Base-by-base conservation (phyloP, 37 sponge, comb jelly and placozoan species). In the Petrosia ficiformis region DNA sequence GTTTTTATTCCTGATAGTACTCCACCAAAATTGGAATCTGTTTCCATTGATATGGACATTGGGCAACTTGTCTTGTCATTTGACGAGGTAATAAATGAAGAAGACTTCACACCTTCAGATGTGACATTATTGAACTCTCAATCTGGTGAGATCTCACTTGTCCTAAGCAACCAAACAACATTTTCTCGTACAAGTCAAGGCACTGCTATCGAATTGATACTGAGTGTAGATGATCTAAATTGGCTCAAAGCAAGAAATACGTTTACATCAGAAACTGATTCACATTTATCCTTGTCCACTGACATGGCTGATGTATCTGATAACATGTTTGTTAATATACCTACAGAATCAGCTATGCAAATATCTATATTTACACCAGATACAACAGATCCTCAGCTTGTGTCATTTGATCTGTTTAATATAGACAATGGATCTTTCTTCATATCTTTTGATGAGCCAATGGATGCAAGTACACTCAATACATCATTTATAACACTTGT, bases 361-460 rank as follows among this genome's bases (percentile, higher is more conserved):
- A 64, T 37, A 68, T 21, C 42, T 59, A 34, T 4, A 21, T 67
- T 38, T 21, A 67, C 44, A 42, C 34, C 3, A 44, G 65, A 38
- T 38, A 29, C 8, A 33, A 67, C 80, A 5, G 42, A 73, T 35
- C 92, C 92, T 1, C 31, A 28, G 56, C 81, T 91, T 44, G 57
- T 77, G 37, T 24, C 42, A 1, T 91, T 95, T 65, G 48, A 11
- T 5, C 58, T 75, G 0, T 81, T 91, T 54, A 87, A 91, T 82
- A 57, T 95, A 29, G 80, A 88, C 65, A 82, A 82, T 37, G 84
- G 92, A 11, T 68, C 80, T 4, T 56, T 95, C 37, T 74, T 79
- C 0, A 37, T 94, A 2, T 67, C 81, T 26, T 94, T 94, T 80
- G 84, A 89, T 60, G 90, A 94, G 63, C 90, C 94, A 35, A 84